Evolutionary conservation across 2,888 invertebrate species (phyloP).

Genomic region (Ormyrus labotus): DNA sequence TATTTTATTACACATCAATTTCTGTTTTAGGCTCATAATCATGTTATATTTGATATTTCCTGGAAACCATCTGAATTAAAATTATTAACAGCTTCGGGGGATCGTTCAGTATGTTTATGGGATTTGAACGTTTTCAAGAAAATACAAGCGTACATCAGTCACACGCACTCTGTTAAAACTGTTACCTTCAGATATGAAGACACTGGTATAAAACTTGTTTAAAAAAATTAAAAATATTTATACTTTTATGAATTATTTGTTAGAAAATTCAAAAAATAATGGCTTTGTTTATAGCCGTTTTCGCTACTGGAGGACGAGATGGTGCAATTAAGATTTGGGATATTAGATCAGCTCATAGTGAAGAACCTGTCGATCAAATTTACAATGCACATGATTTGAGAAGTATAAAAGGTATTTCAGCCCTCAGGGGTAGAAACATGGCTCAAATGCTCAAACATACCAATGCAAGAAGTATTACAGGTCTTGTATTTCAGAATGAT

Average conservation of each 20-base stretch:
- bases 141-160: conserved; percentile 83
- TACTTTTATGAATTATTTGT: neutral
- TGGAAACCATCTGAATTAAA: conserved; percentile 89
- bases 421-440: conserved; percentile 68
- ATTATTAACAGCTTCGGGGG: conserved; percentile 90
- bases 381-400: conserved; percentile 80
- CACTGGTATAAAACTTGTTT: conserved; percentile 71
- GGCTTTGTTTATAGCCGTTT: conserved; percentile 79
- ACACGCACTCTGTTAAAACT: conserved; percentile 89
- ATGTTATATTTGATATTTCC: conserved; percentile 92
- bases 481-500: conserved; percentile 89
- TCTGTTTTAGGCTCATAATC: conserved; percentile 80
- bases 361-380: conserved; percentile 84
- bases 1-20: too few relatives aligned
- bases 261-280: conserved; percentile 1
- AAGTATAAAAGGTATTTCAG: conserved; percentile 66
- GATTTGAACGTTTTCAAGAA: conserved; percentile 78
- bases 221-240: neutral
- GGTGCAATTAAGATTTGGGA: conserved; percentile 94
- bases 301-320: conserved; percentile 92
- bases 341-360: conserved; percentile 78
- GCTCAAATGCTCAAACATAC: conserved; percentile 41
- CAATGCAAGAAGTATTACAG: conserved; percentile 84
- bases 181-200: conserved; percentile 85
- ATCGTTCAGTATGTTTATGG: conserved; percentile 89